Conservation (phyloP, 2,113 vertebrate species). For the Chaetodon trifascialis region DNA sequence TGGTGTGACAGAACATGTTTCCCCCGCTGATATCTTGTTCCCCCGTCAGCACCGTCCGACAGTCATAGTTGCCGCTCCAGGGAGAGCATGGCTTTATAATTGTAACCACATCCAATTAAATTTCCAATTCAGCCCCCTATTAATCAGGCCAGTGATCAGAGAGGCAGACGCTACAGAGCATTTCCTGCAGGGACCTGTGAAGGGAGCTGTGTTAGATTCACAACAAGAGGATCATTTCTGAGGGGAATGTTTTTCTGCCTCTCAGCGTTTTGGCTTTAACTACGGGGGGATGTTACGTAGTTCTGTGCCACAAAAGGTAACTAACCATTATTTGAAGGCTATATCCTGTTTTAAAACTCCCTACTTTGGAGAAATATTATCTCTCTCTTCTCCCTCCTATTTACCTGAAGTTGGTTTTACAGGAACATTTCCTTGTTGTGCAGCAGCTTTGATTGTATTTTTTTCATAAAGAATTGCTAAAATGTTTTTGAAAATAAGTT, state of each 20-base stretch:
- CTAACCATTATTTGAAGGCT: slow-evolving; percentile 1
- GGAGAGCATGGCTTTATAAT: slow-evolving; percentile 69
- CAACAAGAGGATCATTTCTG: slow-evolving; percentile 16
- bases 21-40: slow-evolving; percentile 64
- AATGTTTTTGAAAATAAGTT: not conserved
- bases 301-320: slow-evolving; percentile 13
- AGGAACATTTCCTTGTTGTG: not conserved
- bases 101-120: slow-evolving; percentile 82
- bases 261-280: slow-evolving; percentile 14
- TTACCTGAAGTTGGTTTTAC: not conserved
- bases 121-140: slow-evolving; percentile 73
- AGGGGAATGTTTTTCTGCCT: slow-evolving; percentile 6
- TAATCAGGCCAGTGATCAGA: slow-evolving; percentile 80
- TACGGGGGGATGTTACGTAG: slow-evolving; percentile 4
- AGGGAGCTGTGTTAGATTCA: slow-evolving; percentile 5
- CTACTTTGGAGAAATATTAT: not conserved
- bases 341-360: not conserved
- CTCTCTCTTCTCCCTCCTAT: not conserved
- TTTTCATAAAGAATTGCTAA: not conserved
- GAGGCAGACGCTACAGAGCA: slow-evolving; percentile 49
- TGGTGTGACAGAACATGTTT: slow-evolving; percentile 61
- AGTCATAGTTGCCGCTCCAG: slow-evolving; percentile 40
- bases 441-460: not conserved
- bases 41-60: slow-evolving; percentile 20
- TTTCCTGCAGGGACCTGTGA: slow-evolving; percentile 51